Percentiles rank a stretch among this genome's conserved stretches.
These are phyloP conservation scores for Festucalex cinctus DNA, from an alignment of 2,113 vertebrate species.

Conservation along the genomic window DNA sequence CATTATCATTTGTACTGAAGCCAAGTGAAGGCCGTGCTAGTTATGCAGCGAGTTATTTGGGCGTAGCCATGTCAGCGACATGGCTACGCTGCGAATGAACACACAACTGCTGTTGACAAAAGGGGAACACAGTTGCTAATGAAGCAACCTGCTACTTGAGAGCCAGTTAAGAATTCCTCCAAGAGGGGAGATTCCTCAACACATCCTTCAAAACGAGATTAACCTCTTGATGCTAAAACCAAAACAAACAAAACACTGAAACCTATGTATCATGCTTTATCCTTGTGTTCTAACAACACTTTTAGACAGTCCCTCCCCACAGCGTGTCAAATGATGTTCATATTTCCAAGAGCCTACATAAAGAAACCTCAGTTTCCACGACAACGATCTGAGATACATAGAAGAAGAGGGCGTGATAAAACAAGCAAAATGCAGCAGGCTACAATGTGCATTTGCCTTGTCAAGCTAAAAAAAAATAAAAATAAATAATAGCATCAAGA, in stretches of 20 bases:
- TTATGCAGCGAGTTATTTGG: background rate
- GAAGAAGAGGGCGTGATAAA: slow-evolving; percentile 10
- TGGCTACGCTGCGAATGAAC: background rate
- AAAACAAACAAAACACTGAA: background rate
- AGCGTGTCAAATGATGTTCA: slow-evolving; percentile 52
- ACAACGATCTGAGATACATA: slow-evolving; percentile 60
- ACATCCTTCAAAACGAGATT: slow-evolving; percentile 18
- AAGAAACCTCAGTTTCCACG: slow-evolving; percentile 71
- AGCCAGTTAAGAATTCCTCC: background rate
- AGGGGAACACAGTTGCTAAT: background rate
- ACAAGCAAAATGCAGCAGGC: slow-evolving; percentile 28
- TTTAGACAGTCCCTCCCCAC: slow-evolving; percentile 40
- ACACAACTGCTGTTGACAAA: background rate
- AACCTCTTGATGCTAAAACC: slow-evolving; percentile 2
- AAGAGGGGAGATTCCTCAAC: slow-evolving; percentile 3
- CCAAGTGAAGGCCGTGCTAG: background rate
- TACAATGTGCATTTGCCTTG: slow-evolving; percentile 6
- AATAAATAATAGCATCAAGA: background rate
- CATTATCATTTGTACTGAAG: background rate
- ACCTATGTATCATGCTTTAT: slow-evolving; percentile 53
- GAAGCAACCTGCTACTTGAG: background rate
- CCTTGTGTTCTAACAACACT: slow-evolving; percentile 40
- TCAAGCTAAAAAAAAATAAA: background rate
- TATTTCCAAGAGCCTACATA: slow-evolving; percentile 61
- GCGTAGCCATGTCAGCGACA: background rate